phyloP scores from a whole-genome alignment of 64 coral and sea anemone species.

The Montipora cactus region DNA sequence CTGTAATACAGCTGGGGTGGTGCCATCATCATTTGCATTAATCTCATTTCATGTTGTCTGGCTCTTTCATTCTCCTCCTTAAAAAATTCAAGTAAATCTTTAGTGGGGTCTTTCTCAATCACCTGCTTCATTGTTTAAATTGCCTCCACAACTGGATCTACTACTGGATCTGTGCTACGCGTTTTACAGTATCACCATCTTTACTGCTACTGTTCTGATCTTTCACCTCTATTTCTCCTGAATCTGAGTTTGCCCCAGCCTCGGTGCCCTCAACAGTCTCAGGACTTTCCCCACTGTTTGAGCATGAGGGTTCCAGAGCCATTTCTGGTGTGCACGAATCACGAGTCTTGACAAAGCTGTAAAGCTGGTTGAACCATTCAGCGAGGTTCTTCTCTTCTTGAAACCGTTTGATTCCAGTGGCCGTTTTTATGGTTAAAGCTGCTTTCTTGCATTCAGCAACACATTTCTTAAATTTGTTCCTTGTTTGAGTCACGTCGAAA shows the following conservation, averaged over 20 bases:
- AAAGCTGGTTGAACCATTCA: no score
- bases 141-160: constrained; percentile 8
- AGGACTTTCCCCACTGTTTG: no score
- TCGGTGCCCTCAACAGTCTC: no score
- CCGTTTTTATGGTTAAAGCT: no score
- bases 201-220: constrained; percentile 5
- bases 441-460: no score
- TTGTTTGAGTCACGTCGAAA: no score
- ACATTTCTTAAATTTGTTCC: no score
- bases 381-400: no score
- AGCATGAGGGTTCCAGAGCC: no score
- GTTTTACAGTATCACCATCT: not conserved
- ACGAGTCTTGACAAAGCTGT: no score
- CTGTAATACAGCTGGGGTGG: constrained; percentile 49
- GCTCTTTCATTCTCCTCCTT: not conserved
- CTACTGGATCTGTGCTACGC: not conserved
- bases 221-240: not conserved
- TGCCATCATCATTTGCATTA: constrained; percentile 13
- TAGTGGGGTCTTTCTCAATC: constrained; percentile 7
- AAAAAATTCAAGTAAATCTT: not conserved
- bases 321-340: no score
- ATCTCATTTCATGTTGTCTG: constrained; percentile 14
- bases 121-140: not conserved
- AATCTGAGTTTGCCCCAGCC: not conserved
- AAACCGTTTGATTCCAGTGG: no score